phyloP scores from a whole-genome alignment of 2,797 vertebrate genomes.

The Tympanoctomys barrerae region DNA sequence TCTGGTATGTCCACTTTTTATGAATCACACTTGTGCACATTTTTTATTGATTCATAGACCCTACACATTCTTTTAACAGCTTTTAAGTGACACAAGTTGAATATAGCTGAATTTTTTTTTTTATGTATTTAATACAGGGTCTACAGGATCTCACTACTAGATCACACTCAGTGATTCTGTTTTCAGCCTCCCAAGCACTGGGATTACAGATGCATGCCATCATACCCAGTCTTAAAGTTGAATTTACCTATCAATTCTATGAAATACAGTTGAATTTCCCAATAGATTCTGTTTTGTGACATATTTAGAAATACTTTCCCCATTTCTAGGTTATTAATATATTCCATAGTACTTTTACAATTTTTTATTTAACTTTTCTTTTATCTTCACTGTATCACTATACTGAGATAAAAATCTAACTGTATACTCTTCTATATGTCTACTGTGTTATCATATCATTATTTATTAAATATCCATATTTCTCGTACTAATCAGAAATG shows the following conservation, averaged over 20 bases:
- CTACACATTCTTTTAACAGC: neutral
- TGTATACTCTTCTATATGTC: slow-evolving; percentile 16
- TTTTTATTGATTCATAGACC: slow-evolving; percentile 37
- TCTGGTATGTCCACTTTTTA: neutral
- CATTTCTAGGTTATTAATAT: slow-evolving; percentile 12
- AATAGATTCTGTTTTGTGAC: slow-evolving; percentile 35
- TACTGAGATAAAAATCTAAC: neutral
- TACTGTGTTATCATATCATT: slow-evolving; percentile 41
- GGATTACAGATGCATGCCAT: too few relatives aligned
- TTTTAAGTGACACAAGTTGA: slow-evolving; percentile 33
- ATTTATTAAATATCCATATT: slow-evolving; percentile 38
- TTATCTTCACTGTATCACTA: neutral
- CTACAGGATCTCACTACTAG: too few relatives aligned
- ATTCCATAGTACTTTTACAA: slow-evolving; percentile 30
- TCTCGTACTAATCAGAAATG: slow-evolving; percentile 53
- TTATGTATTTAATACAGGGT: too few relatives aligned
- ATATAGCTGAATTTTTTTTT: neutral
- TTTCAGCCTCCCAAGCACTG: too few relatives aligned
- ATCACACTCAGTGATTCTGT: too few relatives aligned
- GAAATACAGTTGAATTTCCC: slow-evolving; percentile 43
- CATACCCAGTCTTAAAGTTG: neutral
- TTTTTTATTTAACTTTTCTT: slow-evolving; percentile 52
- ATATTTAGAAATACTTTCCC: slow-evolving; percentile 44
- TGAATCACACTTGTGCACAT: neutral
- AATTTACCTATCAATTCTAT: slow-evolving; percentile 42